These are phyloP conservation scores for Clarias fuscus DNA, from an alignment of 2,797 vertebrate genomes.

Conservation along the genomic window DNA sequence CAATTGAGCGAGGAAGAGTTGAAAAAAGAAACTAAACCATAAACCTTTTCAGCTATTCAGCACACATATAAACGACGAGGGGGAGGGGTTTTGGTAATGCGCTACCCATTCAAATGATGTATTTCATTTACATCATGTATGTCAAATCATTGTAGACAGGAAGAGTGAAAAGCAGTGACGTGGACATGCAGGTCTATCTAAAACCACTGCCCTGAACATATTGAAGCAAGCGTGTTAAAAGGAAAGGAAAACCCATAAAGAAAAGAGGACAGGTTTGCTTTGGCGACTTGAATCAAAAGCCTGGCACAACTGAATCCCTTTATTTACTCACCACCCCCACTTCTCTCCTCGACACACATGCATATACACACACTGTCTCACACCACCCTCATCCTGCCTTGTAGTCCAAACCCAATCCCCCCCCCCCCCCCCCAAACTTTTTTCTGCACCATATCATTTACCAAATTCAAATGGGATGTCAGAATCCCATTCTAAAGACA, in stretches of 20 bases:
- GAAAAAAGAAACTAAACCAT: neutral
- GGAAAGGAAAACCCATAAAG: neutral
- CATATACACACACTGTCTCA: conserved; percentile 9
- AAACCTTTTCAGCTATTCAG: neutral
- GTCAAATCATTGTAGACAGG: neutral
- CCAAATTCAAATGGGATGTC: neutral
- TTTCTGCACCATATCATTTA: conserved; percentile 13
- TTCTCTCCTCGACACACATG: conserved; percentile 14
- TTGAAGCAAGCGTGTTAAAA: neutral
- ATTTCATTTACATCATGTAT: no score
- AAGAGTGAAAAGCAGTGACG: neutral
- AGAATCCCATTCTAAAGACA: neutral
- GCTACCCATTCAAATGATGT: neutral
- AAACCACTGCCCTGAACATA: neutral
- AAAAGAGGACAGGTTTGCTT: conserved; percentile 30
- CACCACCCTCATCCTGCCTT: conserved; percentile 36
- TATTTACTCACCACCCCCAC: conserved; percentile 49
- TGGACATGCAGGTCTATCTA: neutral
- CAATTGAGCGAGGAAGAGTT: neutral
- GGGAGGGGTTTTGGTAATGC: neutral
- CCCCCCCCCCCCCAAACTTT: no score
- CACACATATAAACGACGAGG: neutral
- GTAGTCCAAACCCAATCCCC: neutral
- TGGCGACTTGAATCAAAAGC: conserved; percentile 53
- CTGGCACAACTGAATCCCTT: conserved; percentile 47